Percentiles rank a stretch among this genome's conserved stretches.
Conservation (phyloP, 2,888 invertebrate genomes). For the Lasius fuliginosus region DNA sequence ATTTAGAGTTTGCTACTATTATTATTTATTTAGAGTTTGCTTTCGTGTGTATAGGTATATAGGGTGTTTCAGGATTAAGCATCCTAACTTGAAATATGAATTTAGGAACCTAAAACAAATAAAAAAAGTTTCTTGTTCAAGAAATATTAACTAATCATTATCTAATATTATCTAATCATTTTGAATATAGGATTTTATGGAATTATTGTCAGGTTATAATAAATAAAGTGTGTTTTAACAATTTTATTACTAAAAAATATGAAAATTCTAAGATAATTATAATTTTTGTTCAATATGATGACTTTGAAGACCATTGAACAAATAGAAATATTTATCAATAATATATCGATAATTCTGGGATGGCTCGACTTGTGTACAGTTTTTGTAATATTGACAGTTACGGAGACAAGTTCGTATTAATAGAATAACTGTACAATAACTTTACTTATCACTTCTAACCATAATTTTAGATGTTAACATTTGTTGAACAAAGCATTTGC, state of each 20-base stretch:
- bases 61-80: not conserved
- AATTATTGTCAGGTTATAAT: not conserved
- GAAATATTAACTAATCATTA: no score
- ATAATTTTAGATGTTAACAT: not conserved
- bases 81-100: not conserved
- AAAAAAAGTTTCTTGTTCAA: not conserved
- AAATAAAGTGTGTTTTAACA: not conserved
- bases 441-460: not conserved
- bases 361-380: not conserved
- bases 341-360: not conserved
- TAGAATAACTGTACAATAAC: not conserved
- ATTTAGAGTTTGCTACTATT: not conserved
- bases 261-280: not conserved
- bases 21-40: not conserved
- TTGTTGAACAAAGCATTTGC: not conserved
- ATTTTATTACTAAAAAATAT: slow-evolving; percentile 1
- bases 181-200: not conserved
- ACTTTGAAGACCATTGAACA: not conserved
- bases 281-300: not conserved
- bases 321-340: not conserved
- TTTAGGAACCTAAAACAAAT: not conserved
- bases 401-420: not conserved
- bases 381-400: not conserved
- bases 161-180: not conserved
- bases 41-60: not conserved